Evolutionary conservation across 2,888 invertebrate genomes (phyloP).

Genomic region (Tupiocoris notatus): DNA sequence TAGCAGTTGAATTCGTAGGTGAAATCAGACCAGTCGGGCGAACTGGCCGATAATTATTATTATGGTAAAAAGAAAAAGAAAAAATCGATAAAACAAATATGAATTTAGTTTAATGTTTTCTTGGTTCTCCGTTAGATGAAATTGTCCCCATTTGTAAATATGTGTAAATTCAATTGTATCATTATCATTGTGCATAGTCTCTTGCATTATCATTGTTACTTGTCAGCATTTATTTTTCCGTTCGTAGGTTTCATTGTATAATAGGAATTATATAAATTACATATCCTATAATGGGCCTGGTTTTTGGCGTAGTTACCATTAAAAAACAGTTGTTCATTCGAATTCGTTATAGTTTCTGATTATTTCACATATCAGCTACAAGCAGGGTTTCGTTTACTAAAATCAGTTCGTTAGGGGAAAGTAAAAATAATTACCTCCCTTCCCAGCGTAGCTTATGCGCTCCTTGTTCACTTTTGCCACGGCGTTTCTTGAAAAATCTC

Average conservation of each 20-base stretch:
- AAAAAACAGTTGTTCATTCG: conserved; percentile 4
- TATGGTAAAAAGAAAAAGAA: background rate
- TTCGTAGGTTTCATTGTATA: background rate
- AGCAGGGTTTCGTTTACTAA: conserved; percentile 34
- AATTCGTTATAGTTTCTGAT: conserved; percentile 1
- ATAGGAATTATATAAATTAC: background rate
- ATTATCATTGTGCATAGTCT: conserved; percentile 18
- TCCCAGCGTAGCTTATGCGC: too few relatives aligned
- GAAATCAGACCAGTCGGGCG: background rate
- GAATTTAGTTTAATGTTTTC: too few relatives aligned
- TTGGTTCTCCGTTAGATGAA: background rate
- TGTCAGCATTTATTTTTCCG: conserved; percentile 29
- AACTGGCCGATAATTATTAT: background rate
- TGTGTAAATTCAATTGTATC: conserved; percentile 37
- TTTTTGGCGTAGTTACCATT: conserved; percentile 30
- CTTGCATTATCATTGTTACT: conserved; percentile 2
- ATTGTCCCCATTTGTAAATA: conserved; percentile 15
- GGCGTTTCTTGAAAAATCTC: conserved; percentile 1
- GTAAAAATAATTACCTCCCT: too few relatives aligned
- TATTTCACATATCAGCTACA: conserved; percentile 32
- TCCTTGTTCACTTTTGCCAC: background rate
- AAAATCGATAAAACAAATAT: too few relatives aligned
- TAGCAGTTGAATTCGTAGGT: background rate
- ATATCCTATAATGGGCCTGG: conserved; percentile 34
- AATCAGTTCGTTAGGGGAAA: too few relatives aligned